These are phyloP conservation scores for Natrix natrix DNA, from an alignment of 2,797 vertebrate species.

Conservation along the genomic window DNA sequence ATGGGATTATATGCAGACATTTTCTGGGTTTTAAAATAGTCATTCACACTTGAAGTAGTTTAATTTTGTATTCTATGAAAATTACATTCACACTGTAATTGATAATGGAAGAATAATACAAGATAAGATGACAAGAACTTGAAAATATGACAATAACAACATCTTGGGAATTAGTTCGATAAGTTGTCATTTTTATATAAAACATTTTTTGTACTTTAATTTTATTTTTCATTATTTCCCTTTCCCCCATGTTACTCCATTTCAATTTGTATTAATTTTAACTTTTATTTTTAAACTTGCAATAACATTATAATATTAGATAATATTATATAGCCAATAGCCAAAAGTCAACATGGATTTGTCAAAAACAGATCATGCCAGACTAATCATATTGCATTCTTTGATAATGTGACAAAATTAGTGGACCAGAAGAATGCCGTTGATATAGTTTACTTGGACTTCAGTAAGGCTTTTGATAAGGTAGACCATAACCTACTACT, in stretches of 20 bases:
- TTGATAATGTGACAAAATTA: no score
- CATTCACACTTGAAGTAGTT: neutral
- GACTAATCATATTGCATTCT: no score
- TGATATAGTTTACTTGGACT: no score
- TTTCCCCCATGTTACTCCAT: neutral
- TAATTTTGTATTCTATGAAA: neutral
- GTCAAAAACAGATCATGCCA: no score
- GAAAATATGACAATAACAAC: neutral
- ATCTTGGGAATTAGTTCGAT: neutral
- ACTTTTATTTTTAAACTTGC: neutral
- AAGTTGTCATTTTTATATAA: neutral
- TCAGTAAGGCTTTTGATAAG: no score
- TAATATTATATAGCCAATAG: no score
- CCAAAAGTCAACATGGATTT: no score
- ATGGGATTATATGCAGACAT: neutral
- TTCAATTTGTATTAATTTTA: neutral
- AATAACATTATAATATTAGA: neutral
- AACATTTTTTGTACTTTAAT: neutral
- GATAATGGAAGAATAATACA: neutral
- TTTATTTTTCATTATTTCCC: neutral
- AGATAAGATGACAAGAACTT: neutral
- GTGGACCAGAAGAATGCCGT: no score
- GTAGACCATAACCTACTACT: no score
- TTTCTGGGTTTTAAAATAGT: neutral
- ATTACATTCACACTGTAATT: neutral